These are phyloP conservation scores for Drosophila lacteicornis DNA, from an alignment of 1,140 invertebrate species.

Conservation along the genomic window DNA sequence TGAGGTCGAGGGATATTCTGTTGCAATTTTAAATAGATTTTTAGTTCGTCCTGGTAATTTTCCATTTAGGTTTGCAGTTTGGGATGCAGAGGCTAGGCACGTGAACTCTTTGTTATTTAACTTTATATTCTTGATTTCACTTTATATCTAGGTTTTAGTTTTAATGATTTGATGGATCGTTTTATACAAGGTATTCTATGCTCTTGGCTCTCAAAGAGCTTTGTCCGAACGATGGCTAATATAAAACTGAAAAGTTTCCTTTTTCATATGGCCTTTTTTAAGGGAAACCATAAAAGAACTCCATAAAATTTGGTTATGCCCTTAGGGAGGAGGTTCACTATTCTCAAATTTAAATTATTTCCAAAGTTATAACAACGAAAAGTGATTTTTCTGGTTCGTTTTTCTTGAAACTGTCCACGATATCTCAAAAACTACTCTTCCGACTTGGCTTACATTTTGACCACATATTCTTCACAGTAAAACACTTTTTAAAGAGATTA, in stretches of 20 bases:
- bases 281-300: too few species aligned
- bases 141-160: background rate
- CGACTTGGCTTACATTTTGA: background rate
- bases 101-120: background rate
- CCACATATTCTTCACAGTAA: background rate
- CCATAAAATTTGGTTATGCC: too few species aligned
- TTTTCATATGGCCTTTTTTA: too few species aligned
- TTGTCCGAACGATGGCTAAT: too few species aligned
- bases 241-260: too few species aligned
- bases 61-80: background rate
- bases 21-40: background rate
- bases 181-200: background rate
- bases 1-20: conserved; percentile 80
- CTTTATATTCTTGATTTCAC: background rate
- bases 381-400: background rate
- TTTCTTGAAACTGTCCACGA: background rate
- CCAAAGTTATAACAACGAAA: background rate
- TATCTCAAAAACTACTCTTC: background rate
- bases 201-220: too few species aligned
- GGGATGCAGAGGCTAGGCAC: background rate
- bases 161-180: background rate
- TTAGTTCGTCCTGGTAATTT: background rate
- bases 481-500: background rate
- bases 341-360: background rate
- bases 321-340: background rate